Conservation (phyloP, 2,888 invertebrate species). For the Polyommatus iphigenia region DNA sequence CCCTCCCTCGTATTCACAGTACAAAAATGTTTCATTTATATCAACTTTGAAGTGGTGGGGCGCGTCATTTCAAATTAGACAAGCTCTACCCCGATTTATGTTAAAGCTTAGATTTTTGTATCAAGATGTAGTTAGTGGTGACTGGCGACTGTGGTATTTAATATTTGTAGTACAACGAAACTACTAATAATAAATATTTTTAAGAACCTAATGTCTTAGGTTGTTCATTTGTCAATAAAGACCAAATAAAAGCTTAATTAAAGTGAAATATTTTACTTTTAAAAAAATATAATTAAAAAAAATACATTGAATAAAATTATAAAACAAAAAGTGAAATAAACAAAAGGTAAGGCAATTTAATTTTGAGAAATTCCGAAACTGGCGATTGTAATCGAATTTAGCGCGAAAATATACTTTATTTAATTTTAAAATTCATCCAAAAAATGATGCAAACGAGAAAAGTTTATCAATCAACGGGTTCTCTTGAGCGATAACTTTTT, state of each 20-base stretch:
- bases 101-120: not conserved
- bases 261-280: too few relatives aligned
- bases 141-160: too few relatives aligned
- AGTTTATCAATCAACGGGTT: slow-evolving; percentile 32
- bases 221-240: too few relatives aligned
- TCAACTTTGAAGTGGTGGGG: too few relatives aligned
- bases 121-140: not conserved
- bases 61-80: too few relatives aligned
- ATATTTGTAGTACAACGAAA: not conserved
- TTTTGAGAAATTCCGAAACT: not conserved
- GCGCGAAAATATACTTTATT: slow-evolving; percentile 13
- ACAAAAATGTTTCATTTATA: too few relatives aligned
- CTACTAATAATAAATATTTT: too few relatives aligned
- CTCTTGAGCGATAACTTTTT: slow-evolving; percentile 27
- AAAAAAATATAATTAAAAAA: too few relatives aligned
- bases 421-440: slow-evolving; percentile 29
- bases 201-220: too few relatives aligned
- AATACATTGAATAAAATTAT: slow-evolving; percentile 9
- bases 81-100: not conserved
- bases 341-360: not conserved
- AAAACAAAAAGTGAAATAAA: not conserved
- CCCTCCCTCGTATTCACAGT: too few relatives aligned
- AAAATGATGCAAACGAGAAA: slow-evolving; percentile 33
- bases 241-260: too few relatives aligned
- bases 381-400: slow-evolving; percentile 19